Base-by-base conservation (phyloP, 1,140 invertebrate genomes). In the Himalopsyche phryganea region DNA sequence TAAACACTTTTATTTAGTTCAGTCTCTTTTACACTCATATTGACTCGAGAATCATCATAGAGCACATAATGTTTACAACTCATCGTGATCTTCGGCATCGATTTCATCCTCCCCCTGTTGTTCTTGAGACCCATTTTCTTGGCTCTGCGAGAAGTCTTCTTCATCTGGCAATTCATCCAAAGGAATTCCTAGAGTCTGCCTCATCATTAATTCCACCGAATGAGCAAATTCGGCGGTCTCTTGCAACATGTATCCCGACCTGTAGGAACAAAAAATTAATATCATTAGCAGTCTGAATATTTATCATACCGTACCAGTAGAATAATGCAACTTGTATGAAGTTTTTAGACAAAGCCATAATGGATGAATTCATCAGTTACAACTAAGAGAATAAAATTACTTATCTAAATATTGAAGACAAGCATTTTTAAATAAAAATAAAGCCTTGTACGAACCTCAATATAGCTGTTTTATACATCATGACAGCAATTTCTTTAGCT, bases 391-490 rank as follows among this genome's bases (percentile, higher is more conserved):
- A n/a, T n/a, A n/a, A n/a, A n/a, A n/a, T n/a, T n/a, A n/a, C n/a
- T n/a, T n/a, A n/a, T n/a, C n/a, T n/a, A n/a, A n/a, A n/a, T n/a
- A n/a, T n/a, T n/a, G n/a, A n/a, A n/a, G n/a, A n/a, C n/a, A n/a
- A n/a, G n/a, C n/a, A n/a, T n/a, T n/a, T n/a, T n/a, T n/a, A n/a
- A n/a, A n/a, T n/a, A n/a, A n/a, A n/a, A n/a, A n/a, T n/a, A n/a
- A n/a, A n/a, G n/a, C n/a, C n/a, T n/a, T n/a, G n/a, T n/a, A n/a
- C n/a, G n/a, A n/a, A 66, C 55, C 93, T 80, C 17, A 99, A 75
- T 1, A 94, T 98, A 0, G 97, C 95, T 14, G 90, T 92, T 71
- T 92, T 88, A 81, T 94, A 96, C 83, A 99, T 87, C 78, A 98
- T 89, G 36, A 86, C 59, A 2, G 96, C 95, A 71, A 96, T 93